These are phyloP conservation scores for Amniataba percoides DNA, from an alignment of 2,797 vertebrate species.

Conservation along the genomic window DNA sequence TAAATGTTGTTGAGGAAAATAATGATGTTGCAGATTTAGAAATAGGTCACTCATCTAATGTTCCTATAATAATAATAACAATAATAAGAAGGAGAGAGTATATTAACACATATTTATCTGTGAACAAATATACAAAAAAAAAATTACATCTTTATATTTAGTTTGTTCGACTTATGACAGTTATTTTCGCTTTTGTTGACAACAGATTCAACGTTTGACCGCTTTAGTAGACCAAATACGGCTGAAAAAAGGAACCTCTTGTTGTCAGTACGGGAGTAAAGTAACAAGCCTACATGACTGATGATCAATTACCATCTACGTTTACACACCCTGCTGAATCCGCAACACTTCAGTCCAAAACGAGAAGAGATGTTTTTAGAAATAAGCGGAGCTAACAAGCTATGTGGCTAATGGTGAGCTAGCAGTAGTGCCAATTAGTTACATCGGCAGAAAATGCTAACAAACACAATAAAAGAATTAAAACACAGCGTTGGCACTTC, in stretches of 20 bases:
- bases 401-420: background rate
- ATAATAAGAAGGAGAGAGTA: no score
- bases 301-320: rapidly evolving
- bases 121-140: no score
- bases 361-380: background rate
- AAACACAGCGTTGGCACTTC: rapidly evolving
- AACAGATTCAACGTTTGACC: background rate
- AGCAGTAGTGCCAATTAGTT: background rate
- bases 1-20: background rate
- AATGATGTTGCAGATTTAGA: rapidly evolving
- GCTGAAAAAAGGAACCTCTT: background rate
- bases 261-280: background rate
- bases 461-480: background rate
- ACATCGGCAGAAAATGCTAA: background rate
- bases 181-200: background rate
- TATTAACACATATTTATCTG: no score
- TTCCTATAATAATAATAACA: no score
- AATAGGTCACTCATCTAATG: background rate
- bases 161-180: background rate
- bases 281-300: background rate
- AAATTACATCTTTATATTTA: background rate
- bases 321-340: rapidly evolving
- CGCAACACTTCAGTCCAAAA: rapidly evolving
- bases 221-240: background rate
- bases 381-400: constrained; percentile 20